These are phyloP conservation scores for Plagodis dolabraria DNA, from an alignment of 2,888 invertebrate genomes.

Conservation along the genomic window DNA sequence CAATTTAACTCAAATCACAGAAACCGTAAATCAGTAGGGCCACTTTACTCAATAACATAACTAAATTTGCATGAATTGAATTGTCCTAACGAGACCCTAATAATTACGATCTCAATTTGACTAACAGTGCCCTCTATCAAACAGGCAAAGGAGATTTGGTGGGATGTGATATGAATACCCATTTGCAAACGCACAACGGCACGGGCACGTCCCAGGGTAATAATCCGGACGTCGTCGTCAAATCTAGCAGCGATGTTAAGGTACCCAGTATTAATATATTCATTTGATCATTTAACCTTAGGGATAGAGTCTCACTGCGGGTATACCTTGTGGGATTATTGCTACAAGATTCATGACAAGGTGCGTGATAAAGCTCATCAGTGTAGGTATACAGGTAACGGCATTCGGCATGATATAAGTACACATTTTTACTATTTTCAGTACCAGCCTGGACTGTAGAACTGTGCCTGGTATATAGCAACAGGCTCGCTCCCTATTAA, in stretches of 20 bases:
- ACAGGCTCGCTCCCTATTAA: too few species aligned
- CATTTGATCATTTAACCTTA: conserved; percentile 22
- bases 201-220: conserved; percentile 85
- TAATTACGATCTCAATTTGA: conserved; percentile 33
- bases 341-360: too few species aligned
- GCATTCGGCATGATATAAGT: too few species aligned
- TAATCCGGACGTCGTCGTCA: conserved; percentile 92
- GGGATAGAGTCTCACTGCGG: neutral
- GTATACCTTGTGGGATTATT: neutral
- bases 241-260: conserved; percentile 97
- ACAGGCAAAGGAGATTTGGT: conserved; percentile 98
- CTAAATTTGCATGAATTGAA: neutral
- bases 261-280: conserved; percentile 52
- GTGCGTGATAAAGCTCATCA: too few species aligned
- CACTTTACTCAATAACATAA: too few species aligned
- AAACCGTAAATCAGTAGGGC: too few species aligned
- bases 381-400: too few species aligned
- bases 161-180: conserved; percentile 95
- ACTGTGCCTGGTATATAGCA: too few species aligned
- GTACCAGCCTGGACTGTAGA: too few species aligned
- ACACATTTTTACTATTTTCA: too few species aligned
- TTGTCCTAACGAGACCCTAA: neutral
- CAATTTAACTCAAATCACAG: too few species aligned
- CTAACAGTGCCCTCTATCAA: conserved; percentile 42
- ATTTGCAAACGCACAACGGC: conserved; percentile 88